A percentile compares a stretch with the other conserved stretches of the same genome.
Evolutionary conservation across 37 sponge, comb jelly and placozoan species (phyloP).

Genomic region (Cliona cf. orientalis): DNA sequence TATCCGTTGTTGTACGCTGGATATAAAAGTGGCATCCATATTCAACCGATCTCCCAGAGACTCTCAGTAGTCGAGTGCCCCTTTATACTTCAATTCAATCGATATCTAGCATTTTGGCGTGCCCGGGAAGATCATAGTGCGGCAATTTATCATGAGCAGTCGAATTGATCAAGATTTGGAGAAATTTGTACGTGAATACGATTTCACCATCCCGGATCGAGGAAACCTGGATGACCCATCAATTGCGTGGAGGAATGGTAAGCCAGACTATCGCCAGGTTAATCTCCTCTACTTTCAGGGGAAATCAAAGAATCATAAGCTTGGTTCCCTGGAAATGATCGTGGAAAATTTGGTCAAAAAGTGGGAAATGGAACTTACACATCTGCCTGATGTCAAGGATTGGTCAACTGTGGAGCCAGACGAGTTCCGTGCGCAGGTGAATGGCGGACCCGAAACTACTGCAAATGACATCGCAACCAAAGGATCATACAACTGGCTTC

Average conservation of each 20-base stretch:
- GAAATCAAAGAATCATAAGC: slow-evolving; percentile 50
- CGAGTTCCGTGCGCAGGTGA: slow-evolving; percentile 16
- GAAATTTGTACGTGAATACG: slow-evolving; percentile 8
- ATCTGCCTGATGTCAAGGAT: not conserved
- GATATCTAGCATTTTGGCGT: no score
- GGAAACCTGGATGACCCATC: slow-evolving; percentile 5
- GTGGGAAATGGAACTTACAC: slow-evolving; percentile 55
- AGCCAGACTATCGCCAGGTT: slow-evolving; percentile 43
- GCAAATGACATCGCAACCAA: not conserved
- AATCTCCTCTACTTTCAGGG: slow-evolving; percentile 47
- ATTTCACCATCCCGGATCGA: slow-evolving; percentile 25
- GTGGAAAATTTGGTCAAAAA: slow-evolving; percentile 60
- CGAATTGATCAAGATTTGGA: slow-evolving; percentile 24
- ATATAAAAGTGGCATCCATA: no score
- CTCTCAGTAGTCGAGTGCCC: no score
- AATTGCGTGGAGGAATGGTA: slow-evolving; percentile 27
- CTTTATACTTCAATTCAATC: no score
- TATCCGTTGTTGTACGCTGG: no score
- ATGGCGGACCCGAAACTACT: slow-evolving; percentile 15
- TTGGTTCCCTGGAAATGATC: slow-evolving; percentile 50
- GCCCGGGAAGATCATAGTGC: no score
- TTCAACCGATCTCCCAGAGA: no score
- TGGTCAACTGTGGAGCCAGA: slow-evolving; percentile 15
- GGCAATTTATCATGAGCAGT: not conserved
- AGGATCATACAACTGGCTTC: not conserved